phyloP scores from a whole-genome alignment of 1,140 invertebrate species.

The Ruditapes philippinarum region DNA sequence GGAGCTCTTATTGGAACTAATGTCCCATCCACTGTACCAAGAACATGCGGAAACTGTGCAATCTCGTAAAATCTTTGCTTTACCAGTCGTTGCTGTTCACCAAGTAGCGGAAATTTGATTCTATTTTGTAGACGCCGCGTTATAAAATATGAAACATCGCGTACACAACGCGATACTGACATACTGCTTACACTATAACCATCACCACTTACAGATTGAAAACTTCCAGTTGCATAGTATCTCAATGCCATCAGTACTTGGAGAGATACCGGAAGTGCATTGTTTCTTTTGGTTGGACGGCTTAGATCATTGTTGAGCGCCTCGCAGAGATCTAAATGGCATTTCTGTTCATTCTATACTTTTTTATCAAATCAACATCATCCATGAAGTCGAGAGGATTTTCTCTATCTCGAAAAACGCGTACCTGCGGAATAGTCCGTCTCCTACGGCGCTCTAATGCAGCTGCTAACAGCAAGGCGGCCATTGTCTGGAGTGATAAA shows the following conservation, averaged over 20 bases:
- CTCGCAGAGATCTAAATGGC: not conserved
- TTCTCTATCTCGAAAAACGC: not conserved
- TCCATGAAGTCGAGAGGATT: not conserved
- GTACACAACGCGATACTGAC: not conserved
- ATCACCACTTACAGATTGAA: not conserved
- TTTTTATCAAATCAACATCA: not conserved
- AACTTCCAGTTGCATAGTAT: conserved; percentile 1
- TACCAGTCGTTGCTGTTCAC: not conserved
- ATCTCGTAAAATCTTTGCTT: not conserved
- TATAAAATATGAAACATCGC: not conserved
- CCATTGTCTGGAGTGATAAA: no score
- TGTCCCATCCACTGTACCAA: not conserved
- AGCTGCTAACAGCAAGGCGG: no score
- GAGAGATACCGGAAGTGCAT: not conserved
- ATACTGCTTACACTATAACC: not conserved
- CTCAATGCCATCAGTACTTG: not conserved
- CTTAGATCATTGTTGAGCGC: not conserved
- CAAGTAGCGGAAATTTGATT: not conserved
- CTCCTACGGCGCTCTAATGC: no score
- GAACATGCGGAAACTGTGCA: not conserved
- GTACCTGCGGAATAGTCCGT: no score
- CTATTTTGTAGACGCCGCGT: not conserved
- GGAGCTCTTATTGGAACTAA: not conserved
- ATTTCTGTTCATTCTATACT: not conserved
- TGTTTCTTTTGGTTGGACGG: not conserved